Percentiles rank a stretch among this genome's conserved stretches.
These are phyloP conservation scores for Eufriesea mexicana DNA, from an alignment of 1,140 invertebrate species.

Conservation along the genomic window DNA sequence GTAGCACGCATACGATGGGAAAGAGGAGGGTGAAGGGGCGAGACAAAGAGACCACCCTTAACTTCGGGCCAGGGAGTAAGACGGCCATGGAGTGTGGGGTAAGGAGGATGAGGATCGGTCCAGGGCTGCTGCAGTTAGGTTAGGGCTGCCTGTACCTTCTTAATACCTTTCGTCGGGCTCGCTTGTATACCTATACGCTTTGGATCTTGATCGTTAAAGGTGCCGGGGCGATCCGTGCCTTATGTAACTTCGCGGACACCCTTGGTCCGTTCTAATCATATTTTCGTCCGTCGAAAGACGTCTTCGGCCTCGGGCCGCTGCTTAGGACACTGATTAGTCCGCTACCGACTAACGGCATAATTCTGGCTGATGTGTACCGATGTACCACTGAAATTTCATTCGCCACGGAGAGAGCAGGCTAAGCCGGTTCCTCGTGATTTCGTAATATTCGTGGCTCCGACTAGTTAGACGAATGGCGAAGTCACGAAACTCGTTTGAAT, in stretches of 20 bases:
- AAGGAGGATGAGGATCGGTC: constrained; percentile 63
- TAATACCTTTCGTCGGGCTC: constrained; percentile 67
- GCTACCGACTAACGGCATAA: no score
- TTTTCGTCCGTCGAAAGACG: neutral
- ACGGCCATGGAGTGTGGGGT: constrained; percentile 60
- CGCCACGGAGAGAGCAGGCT: neutral
- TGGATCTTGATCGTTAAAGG: constrained; percentile 56
- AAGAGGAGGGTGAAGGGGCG: constrained; percentile 34
- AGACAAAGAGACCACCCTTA: constrained; percentile 74
- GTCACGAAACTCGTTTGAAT: neutral
- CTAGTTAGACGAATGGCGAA: neutral
- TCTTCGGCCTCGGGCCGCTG: neutral
- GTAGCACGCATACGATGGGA: constrained; percentile 62
- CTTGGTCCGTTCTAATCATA: neutral
- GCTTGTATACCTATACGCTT: constrained; percentile 53
- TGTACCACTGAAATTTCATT: neutral
- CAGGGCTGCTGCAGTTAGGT: constrained; percentile 69
- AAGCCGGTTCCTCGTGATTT: no score
- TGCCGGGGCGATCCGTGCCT: neutral
- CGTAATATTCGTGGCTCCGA: neutral
- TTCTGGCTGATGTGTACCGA: neutral
- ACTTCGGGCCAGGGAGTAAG: constrained; percentile 69
- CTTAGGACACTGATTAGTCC: neutral
- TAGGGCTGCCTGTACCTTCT: constrained; percentile 67
- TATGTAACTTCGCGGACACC: constrained; percentile 15